Base-by-base conservation (phyloP, 2,797 vertebrate genomes). In the Sebastes flavidus region DNA sequence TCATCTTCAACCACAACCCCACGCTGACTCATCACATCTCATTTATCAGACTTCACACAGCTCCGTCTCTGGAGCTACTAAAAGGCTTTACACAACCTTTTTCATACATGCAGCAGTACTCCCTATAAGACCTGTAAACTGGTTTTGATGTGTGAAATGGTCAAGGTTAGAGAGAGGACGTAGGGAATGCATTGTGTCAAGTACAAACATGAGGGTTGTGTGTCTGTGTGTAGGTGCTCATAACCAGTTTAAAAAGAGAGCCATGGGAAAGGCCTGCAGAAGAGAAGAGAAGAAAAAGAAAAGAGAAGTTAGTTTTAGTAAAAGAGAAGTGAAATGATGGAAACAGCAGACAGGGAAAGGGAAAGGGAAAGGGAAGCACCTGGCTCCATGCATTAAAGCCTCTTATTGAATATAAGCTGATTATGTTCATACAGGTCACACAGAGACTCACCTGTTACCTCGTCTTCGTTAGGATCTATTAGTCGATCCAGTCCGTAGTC, bases 401-500 rank as follows among this genome's bases (percentile, higher is more conserved):
- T 94, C 92, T 94, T 94, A 91, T 24, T 49, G 25, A 63, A 75
- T 89, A 75, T 92, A 94, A 94, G 83, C 89, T 81, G 91, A 89
- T 75, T 78, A 83, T 90, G 75, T 75, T 81, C 77, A 83, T 85
- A 62, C 54, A 65, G 84, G 87, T 78, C 88, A 83, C 14, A 61
- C 80, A 68, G 32, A 56, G 20, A 88, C 97, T 95, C 93, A 99
- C 97, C 97, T 94, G 95, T 97, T 98, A 99, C 98, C 98, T 98
- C 96, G 2, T 92, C 92, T 89, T 94, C 92, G 83, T 95, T 97
- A 1, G 98, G 97, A 80, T 99, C 96, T 3, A 92, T 94, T 36
- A 95, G 95, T 2, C 98, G 95, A 30, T 99, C 95, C 81, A 97
- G 75, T 34, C 98, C 98, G 0, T 97, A 98, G 84, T 99, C 97